Evolutionary conservation across 2,888 invertebrate species (phyloP).

Genomic region (Epiblema foenella): DNA sequence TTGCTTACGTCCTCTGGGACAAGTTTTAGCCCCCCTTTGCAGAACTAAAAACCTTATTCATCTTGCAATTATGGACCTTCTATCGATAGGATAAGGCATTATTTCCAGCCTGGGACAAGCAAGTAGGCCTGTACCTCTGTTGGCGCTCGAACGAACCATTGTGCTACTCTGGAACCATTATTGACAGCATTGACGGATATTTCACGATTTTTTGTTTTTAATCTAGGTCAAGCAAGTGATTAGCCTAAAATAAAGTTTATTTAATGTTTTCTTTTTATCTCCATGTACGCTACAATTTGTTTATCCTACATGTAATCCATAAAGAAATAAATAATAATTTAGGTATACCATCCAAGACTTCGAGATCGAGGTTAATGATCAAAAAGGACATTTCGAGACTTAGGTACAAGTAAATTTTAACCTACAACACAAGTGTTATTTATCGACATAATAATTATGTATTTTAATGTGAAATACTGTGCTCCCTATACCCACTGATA

Average conservation of each 20-base stretch:
- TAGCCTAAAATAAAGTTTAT: not conserved
- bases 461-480: too few species aligned
- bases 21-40: constrained; percentile 43
- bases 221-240: constrained; percentile 15
- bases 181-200: constrained; percentile 29
- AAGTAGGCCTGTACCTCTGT: constrained; percentile 14
- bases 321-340: too few species aligned
- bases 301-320: not conserved
- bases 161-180: constrained; percentile 28
- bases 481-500: too few species aligned
- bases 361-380: too few species aligned
- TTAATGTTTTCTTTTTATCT: too few species aligned
- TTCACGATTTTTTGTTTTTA: constrained; percentile 36
- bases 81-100: not conserved
- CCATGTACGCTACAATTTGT: not conserved
- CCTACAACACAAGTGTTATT: too few species aligned
- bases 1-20: constrained; percentile 47
- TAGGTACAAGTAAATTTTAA: too few species aligned
- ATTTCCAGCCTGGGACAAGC: not conserved
- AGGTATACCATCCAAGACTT: too few species aligned
- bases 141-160: constrained; percentile 40
- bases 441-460: too few species aligned
- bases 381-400: too few species aligned
- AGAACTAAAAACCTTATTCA: not conserved
- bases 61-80: constrained; percentile 1